These are phyloP conservation scores for Smithornis capensis DNA, from an alignment of 2,113 vertebrate species.

Conservation along the genomic window DNA sequence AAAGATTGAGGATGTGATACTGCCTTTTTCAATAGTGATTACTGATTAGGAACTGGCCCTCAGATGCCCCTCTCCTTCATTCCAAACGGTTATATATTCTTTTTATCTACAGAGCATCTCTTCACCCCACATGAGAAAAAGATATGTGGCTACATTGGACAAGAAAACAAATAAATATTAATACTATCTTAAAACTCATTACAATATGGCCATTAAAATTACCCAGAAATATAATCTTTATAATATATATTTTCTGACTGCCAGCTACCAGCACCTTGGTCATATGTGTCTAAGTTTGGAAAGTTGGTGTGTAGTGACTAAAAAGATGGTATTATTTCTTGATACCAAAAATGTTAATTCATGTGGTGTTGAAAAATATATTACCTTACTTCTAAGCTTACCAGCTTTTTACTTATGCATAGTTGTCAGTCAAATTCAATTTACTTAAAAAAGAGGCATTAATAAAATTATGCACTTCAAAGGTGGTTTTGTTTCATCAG, in stretches of 20 bases:
- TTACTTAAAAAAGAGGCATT: not conserved
- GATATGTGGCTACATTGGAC: fast-evolving
- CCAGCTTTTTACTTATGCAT: not conserved
- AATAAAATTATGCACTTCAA: not conserved
- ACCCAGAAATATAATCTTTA: not conserved
- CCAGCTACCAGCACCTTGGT: not conserved
- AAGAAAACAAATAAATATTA: not conserved
- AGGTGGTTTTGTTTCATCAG: not conserved
- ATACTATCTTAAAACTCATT: not conserved
- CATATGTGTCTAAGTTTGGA: not conserved
- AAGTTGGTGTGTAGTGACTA: not conserved
- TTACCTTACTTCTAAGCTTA: not conserved
- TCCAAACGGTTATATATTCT: not conserved
- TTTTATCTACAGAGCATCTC: not conserved
- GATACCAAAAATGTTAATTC: not conserved
- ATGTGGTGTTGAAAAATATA: not conserved
- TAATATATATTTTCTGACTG: not conserved
- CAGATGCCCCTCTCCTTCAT: not conserved
- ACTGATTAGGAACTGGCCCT: not conserved
- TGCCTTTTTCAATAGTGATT: not conserved
- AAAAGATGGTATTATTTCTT: not conserved
- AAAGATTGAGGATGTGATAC: not conserved
- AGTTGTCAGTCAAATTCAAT: not conserved
- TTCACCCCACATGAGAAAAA: not conserved
- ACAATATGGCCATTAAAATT: not conserved